These are phyloP conservation scores for Scolanthus callimorphus DNA, from an alignment of 92 coral and sea anemone genomes.

Conservation along the genomic window DNA sequence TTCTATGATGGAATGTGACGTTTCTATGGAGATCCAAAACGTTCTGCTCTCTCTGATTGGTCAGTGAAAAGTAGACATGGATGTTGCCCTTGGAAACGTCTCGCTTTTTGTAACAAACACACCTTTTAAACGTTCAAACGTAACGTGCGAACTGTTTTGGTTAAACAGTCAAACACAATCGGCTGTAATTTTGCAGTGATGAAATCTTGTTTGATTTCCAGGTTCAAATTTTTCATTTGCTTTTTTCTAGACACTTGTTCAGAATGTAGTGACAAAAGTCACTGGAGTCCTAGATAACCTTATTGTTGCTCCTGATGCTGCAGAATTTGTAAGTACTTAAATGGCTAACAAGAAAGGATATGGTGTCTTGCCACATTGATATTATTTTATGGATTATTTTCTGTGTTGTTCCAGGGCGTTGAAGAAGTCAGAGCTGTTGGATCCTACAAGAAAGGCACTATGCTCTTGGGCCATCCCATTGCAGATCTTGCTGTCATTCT, in stretches of 20 bases:
- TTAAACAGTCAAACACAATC: too few relatives aligned
- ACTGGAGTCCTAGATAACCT: conserved; percentile 82
- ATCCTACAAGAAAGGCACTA: conserved; percentile 94
- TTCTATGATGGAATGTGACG: too few relatives aligned
- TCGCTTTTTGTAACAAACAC: too few relatives aligned
- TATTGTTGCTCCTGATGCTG: conserved; percentile 94
- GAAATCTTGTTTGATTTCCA: too few relatives aligned
- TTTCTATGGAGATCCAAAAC: neutral
- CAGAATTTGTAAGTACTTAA: conserved; percentile 82
- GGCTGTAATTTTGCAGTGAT: neutral
- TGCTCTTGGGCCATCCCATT: conserved; percentile 90
- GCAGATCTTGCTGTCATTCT: conserved; percentile 94
- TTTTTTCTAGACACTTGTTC: conserved; percentile 60
- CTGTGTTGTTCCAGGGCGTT: conserved; percentile 59
- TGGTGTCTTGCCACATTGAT: too few relatives aligned
- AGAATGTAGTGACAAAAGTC: conserved; percentile 86
- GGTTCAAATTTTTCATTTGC: too few relatives aligned
- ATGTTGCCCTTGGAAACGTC: too few relatives aligned
- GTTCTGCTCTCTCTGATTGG: neutral
- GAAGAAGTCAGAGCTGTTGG: conserved; percentile 99
- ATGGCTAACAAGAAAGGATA: too few relatives aligned
- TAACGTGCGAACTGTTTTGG: too few relatives aligned
- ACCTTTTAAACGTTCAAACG: too few relatives aligned
- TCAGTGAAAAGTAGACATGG: neutral
- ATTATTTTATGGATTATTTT: neutral